phyloP scores from a whole-genome alignment of 2,113 vertebrate genomes.

The Zootoca vivipara region DNA sequence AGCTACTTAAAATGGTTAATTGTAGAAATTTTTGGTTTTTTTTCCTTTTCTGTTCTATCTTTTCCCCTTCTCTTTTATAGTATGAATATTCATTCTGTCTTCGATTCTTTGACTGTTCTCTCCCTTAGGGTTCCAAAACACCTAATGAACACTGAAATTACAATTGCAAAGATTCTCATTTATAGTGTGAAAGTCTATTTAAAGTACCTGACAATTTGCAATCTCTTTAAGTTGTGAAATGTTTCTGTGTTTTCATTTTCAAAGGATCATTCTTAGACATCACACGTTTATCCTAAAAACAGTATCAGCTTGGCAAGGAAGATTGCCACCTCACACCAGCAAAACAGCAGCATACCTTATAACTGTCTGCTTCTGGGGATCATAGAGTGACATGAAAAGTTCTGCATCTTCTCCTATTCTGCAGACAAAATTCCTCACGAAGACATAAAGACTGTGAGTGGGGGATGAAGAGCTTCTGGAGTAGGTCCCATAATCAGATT shows the following conservation, averaged over 20 bases:
- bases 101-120: neutral
- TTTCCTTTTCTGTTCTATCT: neutral
- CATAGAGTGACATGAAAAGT: constrained; percentile 97
- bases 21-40: neutral
- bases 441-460: constrained; percentile 96
- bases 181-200: neutral
- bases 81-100: neutral
- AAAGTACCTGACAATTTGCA: neutral
- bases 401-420: constrained; percentile 96
- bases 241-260: neutral
- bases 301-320: neutral
- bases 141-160: neutral
- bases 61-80: neutral
- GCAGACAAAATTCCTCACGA: constrained; percentile 96
- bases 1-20: neutral
- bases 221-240: neutral
- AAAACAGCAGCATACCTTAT: constrained; percentile 82
- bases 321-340: neutral
- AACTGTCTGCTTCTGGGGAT: constrained; percentile 86
- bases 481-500: constrained; percentile 86
- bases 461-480: constrained; percentile 91
- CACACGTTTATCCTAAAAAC: neutral
- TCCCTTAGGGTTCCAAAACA: neutral
- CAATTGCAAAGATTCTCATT: neutral
- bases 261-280: neutral